Base-by-base conservation (phyloP, 1,140 invertebrate species). In the Oedothorax gibbosus region DNA sequence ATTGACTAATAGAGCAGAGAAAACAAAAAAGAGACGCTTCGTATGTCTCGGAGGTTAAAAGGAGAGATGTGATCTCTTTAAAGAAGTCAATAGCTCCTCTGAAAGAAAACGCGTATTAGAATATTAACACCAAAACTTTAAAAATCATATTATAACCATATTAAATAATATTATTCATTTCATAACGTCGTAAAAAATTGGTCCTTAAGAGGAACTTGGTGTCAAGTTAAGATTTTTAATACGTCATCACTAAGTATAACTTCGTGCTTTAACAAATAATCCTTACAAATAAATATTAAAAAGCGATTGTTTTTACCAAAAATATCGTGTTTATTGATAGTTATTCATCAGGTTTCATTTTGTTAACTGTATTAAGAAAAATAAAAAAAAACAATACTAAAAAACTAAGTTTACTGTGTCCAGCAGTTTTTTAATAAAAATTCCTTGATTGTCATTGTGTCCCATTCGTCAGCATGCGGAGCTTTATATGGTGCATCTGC, bases 401-500 rank as follows among this genome's bases (percentile, higher is more conserved):
- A 35, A 35, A 35, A 35, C 1, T 7, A 20, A 51, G 51, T n/a
- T 87, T 88, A 90, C 88, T 88, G 88, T 77, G 90, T 90, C 88
- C 88, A 90, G 9, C 88, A 86, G 73, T 88, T 80, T 87, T 89
- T 87, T 62, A 90, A 86, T 18, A 88, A 57, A 80, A 90, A 90
- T 54, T 90, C 87, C 80, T 89, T 85, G 69, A 89, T 86, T 6
- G 89, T 90, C 89, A 90, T 89, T 0, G 68, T 87, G 79, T 91
- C 90, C 90, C 90, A 90, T 86, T 90, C 88, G 50, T 88, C 85
- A 8, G 90, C 90, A 62, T 89, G 87, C 0, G 89, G 88, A 4
- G 90, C 89, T 51, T 88, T 88, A 90, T 90, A 90, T 7, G 90
- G 90, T 9, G 88, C 90, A 90, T 10, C 88, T 2, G 86, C n/a